phyloP scores from a whole-genome alignment of 2,888 invertebrate genomes.

The Eilema depressum region DNA sequence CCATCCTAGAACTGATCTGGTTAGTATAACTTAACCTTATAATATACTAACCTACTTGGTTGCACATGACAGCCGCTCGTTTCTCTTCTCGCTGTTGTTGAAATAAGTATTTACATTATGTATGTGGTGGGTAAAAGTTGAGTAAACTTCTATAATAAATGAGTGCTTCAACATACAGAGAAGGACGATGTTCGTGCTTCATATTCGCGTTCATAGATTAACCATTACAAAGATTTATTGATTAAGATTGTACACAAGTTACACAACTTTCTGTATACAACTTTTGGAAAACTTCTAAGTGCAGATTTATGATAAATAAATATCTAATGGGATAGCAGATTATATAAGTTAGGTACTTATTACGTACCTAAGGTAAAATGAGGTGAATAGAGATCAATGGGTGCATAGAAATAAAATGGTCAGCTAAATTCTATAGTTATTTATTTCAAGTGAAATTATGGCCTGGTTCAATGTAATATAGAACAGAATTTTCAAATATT shows the following conservation, averaged over 20 bases:
- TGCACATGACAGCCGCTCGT: too few relatives aligned
- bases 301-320: slow-evolving; percentile 5
- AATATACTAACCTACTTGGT: too few relatives aligned
- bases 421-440: too few relatives aligned
- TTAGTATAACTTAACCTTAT: too few relatives aligned
- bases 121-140: not conserved
- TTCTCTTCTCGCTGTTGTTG: too few relatives aligned
- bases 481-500: too few relatives aligned
- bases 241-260: slow-evolving; percentile 4
- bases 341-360: not conserved
- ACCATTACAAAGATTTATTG: not conserved
- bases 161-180: not conserved
- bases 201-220: not conserved
- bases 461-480: too few relatives aligned
- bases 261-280: not conserved
- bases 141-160: not conserved
- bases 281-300: slow-evolving; percentile 9
- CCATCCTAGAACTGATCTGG: too few relatives aligned
- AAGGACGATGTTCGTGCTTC: not conserved
- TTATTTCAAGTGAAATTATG: too few relatives aligned
- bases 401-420: too few relatives aligned
- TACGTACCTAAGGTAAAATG: too few relatives aligned
- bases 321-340: slow-evolving; percentile 1
- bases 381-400: too few relatives aligned
- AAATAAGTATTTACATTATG: not conserved